phyloP scores from a whole-genome alignment of 2,888 invertebrate species.

The Eristalis pertinax region DNA sequence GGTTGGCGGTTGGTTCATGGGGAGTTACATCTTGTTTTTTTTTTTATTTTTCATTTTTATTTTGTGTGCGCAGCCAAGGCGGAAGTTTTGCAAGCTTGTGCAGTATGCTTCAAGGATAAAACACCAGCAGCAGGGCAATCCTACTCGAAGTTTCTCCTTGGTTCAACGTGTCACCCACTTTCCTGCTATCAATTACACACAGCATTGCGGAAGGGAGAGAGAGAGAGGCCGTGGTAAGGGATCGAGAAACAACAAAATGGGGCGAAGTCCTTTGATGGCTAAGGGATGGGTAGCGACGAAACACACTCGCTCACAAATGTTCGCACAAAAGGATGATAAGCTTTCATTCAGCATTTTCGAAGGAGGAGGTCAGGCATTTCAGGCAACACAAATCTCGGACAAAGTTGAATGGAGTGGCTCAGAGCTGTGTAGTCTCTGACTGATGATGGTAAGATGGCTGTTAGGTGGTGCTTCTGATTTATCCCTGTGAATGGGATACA shows the following conservation, averaged over 20 bases:
- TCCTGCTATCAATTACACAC: conserved; percentile 59
- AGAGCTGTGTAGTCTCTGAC: conserved; percentile 20
- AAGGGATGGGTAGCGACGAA: neutral
- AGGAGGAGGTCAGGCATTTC: conserved; percentile 27
- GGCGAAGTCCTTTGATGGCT: conserved; percentile 50
- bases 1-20: conserved; percentile 32
- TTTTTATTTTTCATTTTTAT: conserved; percentile 17
- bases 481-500: conserved; percentile 36
- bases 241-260: conserved; percentile 34
- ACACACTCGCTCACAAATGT: neutral
- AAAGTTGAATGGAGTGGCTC: conserved; percentile 42
- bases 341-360: conserved; percentile 6
- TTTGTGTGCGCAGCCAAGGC: conserved; percentile 23
- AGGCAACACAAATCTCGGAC: conserved; percentile 51
- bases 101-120: conserved; percentile 61
- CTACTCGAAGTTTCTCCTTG: neutral
- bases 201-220: neutral
- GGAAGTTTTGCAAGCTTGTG: conserved; percentile 64
- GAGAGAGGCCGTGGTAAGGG: conserved; percentile 12
- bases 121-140: conserved; percentile 3
- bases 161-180: conserved; percentile 40
- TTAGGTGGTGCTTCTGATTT: conserved; percentile 22
- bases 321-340: conserved; percentile 5
- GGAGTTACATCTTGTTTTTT: conserved; percentile 12
- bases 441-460: conserved; percentile 47